phyloP scores from a whole-genome alignment of 2,888 invertebrate species.

The Heteromyza rotundicornis region DNA sequence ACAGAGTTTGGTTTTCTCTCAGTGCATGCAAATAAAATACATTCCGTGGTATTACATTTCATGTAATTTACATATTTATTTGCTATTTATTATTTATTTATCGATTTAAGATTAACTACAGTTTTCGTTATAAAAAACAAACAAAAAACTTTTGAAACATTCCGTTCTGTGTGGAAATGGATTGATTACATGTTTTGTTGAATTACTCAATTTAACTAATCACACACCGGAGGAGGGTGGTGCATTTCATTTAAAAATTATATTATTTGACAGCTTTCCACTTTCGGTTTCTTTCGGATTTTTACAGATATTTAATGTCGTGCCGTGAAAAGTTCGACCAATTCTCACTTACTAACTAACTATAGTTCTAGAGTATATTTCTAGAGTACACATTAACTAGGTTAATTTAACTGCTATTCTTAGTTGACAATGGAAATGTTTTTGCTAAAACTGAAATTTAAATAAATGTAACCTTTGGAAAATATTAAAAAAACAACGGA shows the following conservation, averaged over 20 bases:
- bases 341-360: too few relatives aligned
- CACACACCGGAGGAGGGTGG: not conserved
- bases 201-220: not conserved
- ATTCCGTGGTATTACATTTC: not conserved
- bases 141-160: not conserved
- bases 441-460: too few relatives aligned
- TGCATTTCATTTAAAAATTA: not conserved
- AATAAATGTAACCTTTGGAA: not conserved
- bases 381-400: too few relatives aligned
- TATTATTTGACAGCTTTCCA: not conserved
- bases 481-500: not conserved
- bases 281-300: too few relatives aligned
- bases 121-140: conserved; percentile 28
- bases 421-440: too few relatives aligned
- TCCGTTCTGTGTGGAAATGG: not conserved
- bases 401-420: too few relatives aligned
- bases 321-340: too few relatives aligned
- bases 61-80: conserved; percentile 37
- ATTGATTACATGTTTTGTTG: not conserved
- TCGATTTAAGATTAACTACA: conserved; percentile 43
- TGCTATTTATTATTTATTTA: conserved; percentile 41
- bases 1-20: too few relatives aligned
- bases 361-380: too few relatives aligned
- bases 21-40: not conserved
- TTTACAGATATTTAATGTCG: too few relatives aligned